Percentiles rank a stretch among this genome's conserved stretches.
Conservation (phyloP, 2,888 invertebrate species). For the Holacanthella duospinosa region DNA sequence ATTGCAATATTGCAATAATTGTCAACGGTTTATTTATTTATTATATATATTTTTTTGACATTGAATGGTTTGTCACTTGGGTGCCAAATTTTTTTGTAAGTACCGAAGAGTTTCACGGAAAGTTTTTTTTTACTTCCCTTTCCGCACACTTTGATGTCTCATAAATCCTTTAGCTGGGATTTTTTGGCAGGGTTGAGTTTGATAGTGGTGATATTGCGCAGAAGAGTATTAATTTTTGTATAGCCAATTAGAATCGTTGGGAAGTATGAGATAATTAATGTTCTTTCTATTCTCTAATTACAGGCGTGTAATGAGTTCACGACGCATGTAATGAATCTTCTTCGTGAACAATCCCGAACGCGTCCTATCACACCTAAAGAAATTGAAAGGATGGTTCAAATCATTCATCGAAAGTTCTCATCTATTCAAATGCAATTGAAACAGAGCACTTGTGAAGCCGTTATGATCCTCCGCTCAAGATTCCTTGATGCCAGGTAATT, state of each 20-base stretch:
- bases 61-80: no score
- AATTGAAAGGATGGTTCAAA: conserved; percentile 98
- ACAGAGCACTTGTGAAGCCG: conserved; percentile 98
- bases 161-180: neutral
- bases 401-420: conserved; percentile 96
- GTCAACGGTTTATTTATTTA: no score
- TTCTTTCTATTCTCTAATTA: conserved; percentile 8
- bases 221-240: neutral
- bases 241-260: neutral
- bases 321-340: conserved; percentile 97
- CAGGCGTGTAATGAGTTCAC: conserved; percentile 99
- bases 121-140: no score
- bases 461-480: conserved; percentile 90
- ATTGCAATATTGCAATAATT: no score
- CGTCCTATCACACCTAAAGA: conserved; percentile 96
- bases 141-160: no score
- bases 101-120: no score
- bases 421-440: conserved; percentile 97
- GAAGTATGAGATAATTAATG: neutral
- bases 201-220: neutral
- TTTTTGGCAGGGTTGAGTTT: neutral
- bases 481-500: conserved; percentile 58
- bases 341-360: conserved; percentile 92
- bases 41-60: no score
- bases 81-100: no score